Evolutionary conservation across 2,797 vertebrate species (phyloP).

Genomic region (Cossypha niveicapilla): DNA sequence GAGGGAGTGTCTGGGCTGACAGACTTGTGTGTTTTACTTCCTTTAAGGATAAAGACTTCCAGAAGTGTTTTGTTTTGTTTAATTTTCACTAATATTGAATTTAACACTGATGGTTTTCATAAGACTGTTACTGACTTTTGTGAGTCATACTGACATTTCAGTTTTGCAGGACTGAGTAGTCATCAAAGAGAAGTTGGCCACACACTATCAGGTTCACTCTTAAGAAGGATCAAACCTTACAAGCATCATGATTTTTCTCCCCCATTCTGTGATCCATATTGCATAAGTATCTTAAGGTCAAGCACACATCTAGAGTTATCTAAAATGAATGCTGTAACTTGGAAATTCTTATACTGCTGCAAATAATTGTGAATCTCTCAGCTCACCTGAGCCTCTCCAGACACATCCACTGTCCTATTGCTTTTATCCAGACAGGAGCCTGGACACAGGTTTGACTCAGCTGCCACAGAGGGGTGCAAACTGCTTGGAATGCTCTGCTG

Average conservation of each 20-base stretch:
- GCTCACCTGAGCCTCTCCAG: background rate
- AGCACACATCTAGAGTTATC: background rate
- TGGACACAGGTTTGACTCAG: background rate
- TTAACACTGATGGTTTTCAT: background rate
- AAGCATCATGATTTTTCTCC: background rate
- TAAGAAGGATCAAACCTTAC: background rate
- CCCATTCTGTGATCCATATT: background rate
- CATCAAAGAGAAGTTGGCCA: background rate
- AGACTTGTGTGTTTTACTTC: background rate
- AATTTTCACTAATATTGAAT: background rate
- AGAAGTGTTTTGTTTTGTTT: background rate
- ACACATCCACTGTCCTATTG: background rate
- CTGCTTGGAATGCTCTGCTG: fast-evolving
- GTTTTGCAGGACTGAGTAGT: background rate
- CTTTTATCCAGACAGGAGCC: background rate
- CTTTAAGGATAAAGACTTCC: background rate
- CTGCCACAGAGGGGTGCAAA: background rate
- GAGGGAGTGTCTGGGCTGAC: background rate
- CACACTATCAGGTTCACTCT: background rate
- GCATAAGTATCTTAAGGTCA: background rate
- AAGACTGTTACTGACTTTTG: background rate
- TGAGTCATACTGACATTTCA: background rate
- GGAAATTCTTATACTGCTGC: background rate
- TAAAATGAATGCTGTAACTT: background rate
- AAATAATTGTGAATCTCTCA: background rate